Conservation (phyloP, 2,797 vertebrate genomes). For the Tiaroga cobitis region DNA sequence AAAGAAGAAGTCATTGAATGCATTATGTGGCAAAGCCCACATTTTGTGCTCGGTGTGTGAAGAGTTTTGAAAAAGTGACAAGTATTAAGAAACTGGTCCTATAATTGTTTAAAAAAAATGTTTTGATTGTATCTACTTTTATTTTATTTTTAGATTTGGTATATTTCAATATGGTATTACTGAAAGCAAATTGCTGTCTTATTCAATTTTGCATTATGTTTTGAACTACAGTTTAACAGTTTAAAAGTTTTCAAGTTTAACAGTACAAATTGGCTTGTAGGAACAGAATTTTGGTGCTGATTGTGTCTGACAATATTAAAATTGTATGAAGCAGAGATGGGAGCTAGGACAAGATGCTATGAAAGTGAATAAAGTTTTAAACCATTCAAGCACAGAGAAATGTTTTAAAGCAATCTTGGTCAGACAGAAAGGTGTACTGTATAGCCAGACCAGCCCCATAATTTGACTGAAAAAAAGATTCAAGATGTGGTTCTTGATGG, state of each 20-base stretch:
- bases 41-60: no score
- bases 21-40: no score
- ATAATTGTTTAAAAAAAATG: no score
- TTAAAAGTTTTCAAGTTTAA: background rate
- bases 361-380: background rate
- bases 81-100: no score
- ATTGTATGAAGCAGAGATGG: background rate
- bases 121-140: background rate
- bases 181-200: background rate
- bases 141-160: background rate
- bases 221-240: background rate
- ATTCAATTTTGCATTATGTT: background rate
- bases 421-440: background rate
- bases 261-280: background rate
- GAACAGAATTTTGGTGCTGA: background rate
- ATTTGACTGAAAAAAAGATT: background rate
- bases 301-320: background rate
- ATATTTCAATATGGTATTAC: background rate
- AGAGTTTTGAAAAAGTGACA: no score
- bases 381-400: background rate
- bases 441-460: background rate
- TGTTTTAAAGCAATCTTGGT: background rate
- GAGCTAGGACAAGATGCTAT: background rate
- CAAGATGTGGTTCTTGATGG: conserved; percentile 20
- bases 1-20: no score